phyloP scores from a whole-genome alignment of 2,888 invertebrate species.

The Unio delphinus region DNA sequence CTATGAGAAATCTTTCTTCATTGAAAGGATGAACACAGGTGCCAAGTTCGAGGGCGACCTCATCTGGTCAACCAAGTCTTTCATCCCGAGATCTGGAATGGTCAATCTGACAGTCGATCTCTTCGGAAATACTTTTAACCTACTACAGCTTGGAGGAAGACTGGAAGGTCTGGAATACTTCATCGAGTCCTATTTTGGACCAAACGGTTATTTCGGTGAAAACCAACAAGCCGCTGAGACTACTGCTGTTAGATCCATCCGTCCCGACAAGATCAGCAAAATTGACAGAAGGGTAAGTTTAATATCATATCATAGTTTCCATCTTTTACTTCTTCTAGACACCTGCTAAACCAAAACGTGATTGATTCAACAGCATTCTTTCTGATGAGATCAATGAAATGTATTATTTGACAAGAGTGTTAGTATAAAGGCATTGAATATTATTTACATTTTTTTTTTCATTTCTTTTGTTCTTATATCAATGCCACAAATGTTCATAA shows the following conservation, averaged over 20 bases:
- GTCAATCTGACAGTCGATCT: slow-evolving; percentile 69
- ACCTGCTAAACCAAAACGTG: too few relatives aligned
- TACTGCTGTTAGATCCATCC: slow-evolving; percentile 33
- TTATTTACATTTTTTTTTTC: too few relatives aligned
- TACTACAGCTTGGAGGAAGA: slow-evolving; percentile 85
- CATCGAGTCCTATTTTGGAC: slow-evolving; percentile 85
- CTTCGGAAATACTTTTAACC: slow-evolving; percentile 87
- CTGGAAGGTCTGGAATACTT: slow-evolving; percentile 91
- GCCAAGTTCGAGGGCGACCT: slow-evolving; percentile 65
- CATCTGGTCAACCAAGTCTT: slow-evolving; percentile 68
- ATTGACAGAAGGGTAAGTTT: slow-evolving; percentile 36
- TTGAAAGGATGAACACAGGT: slow-evolving; percentile 84
- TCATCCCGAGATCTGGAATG: slow-evolving; percentile 67
- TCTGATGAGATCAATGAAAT: too few relatives aligned
- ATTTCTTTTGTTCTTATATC: too few relatives aligned
- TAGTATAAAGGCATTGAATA: too few relatives aligned
- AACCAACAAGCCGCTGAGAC: slow-evolving; percentile 26
- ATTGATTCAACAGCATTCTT: too few relatives aligned
- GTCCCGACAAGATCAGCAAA: slow-evolving; percentile 37
- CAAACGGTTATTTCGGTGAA: slow-evolving; percentile 74
- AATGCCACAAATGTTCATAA: too few relatives aligned
- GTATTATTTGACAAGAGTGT: too few relatives aligned
- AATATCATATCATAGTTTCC: background rate
- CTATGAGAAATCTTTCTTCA: slow-evolving; percentile 84
- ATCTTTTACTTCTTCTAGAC: too few relatives aligned